Evolutionary conservation across 2,113 vertebrate genomes (phyloP).

Genomic region (Cryptomyrus ogoouensis): DNA sequence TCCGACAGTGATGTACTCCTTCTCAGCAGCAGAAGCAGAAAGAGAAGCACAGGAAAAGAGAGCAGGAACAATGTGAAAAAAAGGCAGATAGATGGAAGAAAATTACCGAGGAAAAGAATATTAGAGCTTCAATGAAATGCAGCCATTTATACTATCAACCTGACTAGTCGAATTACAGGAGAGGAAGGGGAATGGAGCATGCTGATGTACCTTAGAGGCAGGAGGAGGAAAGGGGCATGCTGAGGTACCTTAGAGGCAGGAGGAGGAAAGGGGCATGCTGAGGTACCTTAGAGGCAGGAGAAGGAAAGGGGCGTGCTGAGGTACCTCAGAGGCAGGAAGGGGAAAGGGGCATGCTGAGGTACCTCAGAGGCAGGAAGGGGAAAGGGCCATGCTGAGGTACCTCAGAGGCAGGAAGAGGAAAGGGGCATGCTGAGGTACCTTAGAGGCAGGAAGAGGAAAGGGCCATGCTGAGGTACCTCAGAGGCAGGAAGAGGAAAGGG

Average conservation of each 20-base stretch:
- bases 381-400: no score
- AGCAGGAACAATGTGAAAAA: background rate
- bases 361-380: background rate
- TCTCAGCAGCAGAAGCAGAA: slow-evolving; percentile 46
- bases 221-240: background rate
- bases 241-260: background rate
- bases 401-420: background rate
- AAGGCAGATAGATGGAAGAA: background rate
- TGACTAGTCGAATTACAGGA: background rate
- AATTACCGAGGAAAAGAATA: background rate
- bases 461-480: background rate
- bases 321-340: background rate
- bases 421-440: no score
- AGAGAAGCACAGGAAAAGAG: background rate
- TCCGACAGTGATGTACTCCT: slow-evolving; percentile 81
- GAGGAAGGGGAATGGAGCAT: background rate
- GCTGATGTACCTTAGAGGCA: background rate
- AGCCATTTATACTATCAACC: background rate
- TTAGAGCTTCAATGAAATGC: background rate
- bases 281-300: background rate
- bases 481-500: background rate
- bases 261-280: background rate
- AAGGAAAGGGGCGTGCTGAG: background rate
- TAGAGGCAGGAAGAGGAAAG: background rate
- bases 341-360: background rate